A percentile compares a stretch with the other conserved stretches of the same genome.
These are phyloP conservation scores for Riparia riparia DNA, from an alignment of 2,113 vertebrate genomes.

Conservation along the genomic window DNA sequence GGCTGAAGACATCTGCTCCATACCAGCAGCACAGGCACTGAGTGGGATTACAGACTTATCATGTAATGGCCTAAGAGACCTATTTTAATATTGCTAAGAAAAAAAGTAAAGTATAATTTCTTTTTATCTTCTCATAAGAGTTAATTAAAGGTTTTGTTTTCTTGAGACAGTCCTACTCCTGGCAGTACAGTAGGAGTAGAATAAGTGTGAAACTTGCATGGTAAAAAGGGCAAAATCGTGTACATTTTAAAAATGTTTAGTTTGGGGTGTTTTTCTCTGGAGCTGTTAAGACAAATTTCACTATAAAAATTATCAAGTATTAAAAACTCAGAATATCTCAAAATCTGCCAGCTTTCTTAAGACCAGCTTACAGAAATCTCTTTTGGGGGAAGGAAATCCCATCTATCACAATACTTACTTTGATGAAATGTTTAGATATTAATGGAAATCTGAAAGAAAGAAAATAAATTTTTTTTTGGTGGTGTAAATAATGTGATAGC, in stretches of 20 bases:
- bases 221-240: background rate
- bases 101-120: background rate
- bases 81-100: background rate
- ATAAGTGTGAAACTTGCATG: background rate
- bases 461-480: background rate
- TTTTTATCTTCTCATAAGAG: background rate
- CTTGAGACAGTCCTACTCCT: background rate
- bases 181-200: background rate
- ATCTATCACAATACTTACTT: background rate
- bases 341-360: background rate
- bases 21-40: background rate
- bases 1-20: background rate
- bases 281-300: background rate
- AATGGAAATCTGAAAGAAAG: background rate
- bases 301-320: background rate
- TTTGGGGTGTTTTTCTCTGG: background rate
- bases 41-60: background rate
- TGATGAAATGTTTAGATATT: background rate
- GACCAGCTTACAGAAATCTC: background rate
- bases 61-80: background rate
- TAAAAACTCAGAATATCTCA: background rate
- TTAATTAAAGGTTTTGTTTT: conserved; percentile 28
- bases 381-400: background rate
- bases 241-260: background rate
- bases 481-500: background rate